These are phyloP conservation scores for Andrena praecox DNA, from an alignment of 2,888 invertebrate genomes.

Conservation along the genomic window DNA sequence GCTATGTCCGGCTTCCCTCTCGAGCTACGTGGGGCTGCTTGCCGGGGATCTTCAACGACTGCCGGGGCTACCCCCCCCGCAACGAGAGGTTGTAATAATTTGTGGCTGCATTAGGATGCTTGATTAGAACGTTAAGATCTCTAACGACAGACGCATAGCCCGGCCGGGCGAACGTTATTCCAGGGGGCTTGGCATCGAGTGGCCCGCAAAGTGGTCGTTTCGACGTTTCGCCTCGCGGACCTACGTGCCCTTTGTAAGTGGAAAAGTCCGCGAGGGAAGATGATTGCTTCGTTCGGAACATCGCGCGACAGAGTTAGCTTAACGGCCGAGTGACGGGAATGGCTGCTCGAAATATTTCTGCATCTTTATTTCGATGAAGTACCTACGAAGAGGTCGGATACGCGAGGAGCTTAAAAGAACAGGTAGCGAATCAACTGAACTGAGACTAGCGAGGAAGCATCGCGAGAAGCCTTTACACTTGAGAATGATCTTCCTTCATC, in stretches of 20 bases:
- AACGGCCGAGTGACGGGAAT: too few species aligned
- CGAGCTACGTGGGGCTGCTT: slow-evolving; percentile 81
- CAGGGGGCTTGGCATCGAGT: not conserved
- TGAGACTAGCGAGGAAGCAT: not conserved
- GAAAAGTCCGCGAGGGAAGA: too few species aligned
- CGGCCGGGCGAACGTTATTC: slow-evolving; percentile 19
- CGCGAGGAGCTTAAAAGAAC: not conserved
- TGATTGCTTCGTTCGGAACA: too few species aligned
- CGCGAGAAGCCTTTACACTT: not conserved
- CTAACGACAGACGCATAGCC: slow-evolving; percentile 39
- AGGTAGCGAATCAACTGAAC: not conserved
- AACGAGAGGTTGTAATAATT: slow-evolving; percentile 62
- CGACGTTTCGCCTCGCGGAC: not conserved
- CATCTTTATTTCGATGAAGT: not conserved
- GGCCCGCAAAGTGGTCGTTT: not conserved
- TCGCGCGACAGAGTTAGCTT: too few species aligned
- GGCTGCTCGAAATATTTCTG: too few species aligned
- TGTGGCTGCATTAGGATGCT: slow-evolving; percentile 62
- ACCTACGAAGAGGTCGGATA: not conserved
- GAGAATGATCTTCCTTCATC: not conserved
- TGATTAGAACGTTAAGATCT: slow-evolving; percentile 62
- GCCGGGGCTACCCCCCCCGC: not conserved
- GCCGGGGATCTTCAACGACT: slow-evolving; percentile 54
- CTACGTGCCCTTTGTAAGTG: not conserved
- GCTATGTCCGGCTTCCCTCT: slow-evolving; percentile 35